A percentile compares a stretch with the other conserved stretches of the same genome.
Conservation (phyloP, 2,888 invertebrate genomes). For the Xestia rhomboidea region DNA sequence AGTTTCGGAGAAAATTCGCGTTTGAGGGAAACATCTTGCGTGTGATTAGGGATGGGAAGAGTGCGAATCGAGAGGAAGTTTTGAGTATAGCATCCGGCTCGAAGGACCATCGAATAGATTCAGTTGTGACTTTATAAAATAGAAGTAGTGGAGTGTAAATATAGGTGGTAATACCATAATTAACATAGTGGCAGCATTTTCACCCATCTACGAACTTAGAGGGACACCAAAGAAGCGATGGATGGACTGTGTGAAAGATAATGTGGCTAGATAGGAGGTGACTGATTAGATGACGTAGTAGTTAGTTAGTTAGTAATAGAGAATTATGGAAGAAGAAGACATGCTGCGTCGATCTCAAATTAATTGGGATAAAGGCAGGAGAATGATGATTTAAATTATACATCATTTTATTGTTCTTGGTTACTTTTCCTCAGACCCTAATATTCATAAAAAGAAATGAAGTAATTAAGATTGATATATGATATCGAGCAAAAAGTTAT, state of each 20-base stretch:
- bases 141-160: not conserved
- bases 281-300: not conserved
- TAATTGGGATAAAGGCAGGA: not conserved
- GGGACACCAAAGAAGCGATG: not conserved
- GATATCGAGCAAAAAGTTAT: not conserved
- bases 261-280: not conserved
- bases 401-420: not conserved
- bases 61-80: not conserved
- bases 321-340: not conserved
- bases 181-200: not conserved
- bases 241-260: not conserved
- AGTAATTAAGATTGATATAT: not conserved
- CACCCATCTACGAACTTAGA: too few relatives aligned
- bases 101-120: not conserved
- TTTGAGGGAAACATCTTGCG: conserved; percentile 3
- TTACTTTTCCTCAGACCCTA: not conserved
- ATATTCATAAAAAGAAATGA: not conserved
- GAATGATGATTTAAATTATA: not conserved
- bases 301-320: too few relatives aligned
- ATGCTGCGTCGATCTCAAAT: not conserved
- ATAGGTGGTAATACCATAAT: not conserved
- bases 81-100: not conserved
- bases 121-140: not conserved
- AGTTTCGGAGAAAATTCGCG: conserved; percentile 24
- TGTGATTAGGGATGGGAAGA: conserved; percentile 25